Conservation (phyloP, 2,797 vertebrate genomes). For the Eidolon dupreanum region DNA sequence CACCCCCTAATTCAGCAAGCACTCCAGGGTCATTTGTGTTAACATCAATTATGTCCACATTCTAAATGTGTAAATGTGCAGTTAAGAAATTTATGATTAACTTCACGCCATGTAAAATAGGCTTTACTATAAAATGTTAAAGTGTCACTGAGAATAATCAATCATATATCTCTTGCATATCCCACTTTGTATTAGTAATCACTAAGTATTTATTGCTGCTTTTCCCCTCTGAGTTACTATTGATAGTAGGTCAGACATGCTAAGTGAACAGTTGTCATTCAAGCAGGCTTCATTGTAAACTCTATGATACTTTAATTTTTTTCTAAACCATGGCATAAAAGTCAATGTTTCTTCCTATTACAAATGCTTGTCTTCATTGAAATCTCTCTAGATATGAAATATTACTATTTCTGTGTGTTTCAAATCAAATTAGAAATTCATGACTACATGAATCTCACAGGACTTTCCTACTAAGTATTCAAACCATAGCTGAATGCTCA, state of each 20-base stretch:
- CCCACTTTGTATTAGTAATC: background rate
- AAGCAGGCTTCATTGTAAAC: background rate
- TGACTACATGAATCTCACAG: background rate
- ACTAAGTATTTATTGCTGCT: conserved; percentile 16
- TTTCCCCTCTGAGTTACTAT: conserved; percentile 25
- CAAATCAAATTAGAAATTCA: conserved; percentile 28
- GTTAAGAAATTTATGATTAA: conserved; percentile 51
- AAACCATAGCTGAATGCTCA: background rate
- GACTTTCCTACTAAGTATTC: background rate
- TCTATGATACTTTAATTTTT: background rate
- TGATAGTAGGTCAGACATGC: background rate
- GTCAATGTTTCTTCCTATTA: background rate
- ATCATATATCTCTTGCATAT: background rate
- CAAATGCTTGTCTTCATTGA: background rate
- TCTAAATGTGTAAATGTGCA: background rate
- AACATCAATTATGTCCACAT: conserved; percentile 11
- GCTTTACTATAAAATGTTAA: conserved; percentile 49
- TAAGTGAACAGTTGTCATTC: background rate
- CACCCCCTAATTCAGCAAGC: background rate
- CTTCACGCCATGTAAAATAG: background rate
- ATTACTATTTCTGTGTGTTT: background rate
- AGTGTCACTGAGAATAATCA: conserved; percentile 26
- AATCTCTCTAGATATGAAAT: conserved; percentile 31
- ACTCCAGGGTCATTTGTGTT: background rate
- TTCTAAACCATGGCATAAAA: background rate